A percentile compares a stretch with the other conserved stretches of the same genome.
Conservation (phyloP, 2,888 invertebrate species). For the Apoda limacodes region DNA sequence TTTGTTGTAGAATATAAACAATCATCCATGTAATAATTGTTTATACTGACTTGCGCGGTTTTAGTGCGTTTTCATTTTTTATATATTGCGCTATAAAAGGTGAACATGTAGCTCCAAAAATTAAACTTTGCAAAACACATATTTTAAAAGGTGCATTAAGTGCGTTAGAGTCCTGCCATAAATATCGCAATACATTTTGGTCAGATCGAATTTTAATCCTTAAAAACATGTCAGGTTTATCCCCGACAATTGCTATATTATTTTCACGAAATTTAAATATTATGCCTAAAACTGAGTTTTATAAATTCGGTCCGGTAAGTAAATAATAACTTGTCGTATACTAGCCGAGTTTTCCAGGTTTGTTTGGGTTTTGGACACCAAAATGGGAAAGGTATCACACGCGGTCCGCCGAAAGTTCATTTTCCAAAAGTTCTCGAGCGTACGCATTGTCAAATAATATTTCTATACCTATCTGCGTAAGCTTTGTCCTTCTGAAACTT, state of each 20-base stretch:
- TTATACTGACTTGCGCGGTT: conserved; percentile 15
- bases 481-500: conserved; percentile 12
- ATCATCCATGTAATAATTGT: conserved; percentile 17
- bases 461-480: conserved; percentile 9
- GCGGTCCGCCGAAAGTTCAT: conserved; percentile 12
- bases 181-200: conserved; percentile 16
- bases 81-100: too few relatives aligned
- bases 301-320: too few relatives aligned
- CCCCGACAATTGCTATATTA: conserved; percentile 11
- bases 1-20: conserved; percentile 9
- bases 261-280: conserved; percentile 15
- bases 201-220: too few relatives aligned
- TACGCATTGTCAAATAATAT: conserved; percentile 17
- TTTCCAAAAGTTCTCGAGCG: conserved; percentile 15
- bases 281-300: conserved; percentile 16
- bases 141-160: too few relatives aligned
- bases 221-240: conserved; percentile 18
- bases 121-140: conserved; percentile 15
- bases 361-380: conserved; percentile 17
- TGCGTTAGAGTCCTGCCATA: too few relatives aligned
- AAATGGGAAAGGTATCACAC: conserved; percentile 17
- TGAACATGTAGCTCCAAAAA: conserved; percentile 17
- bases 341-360: conserved; percentile 18
- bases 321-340: conserved; percentile 17
- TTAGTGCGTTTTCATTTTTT: too few relatives aligned